phyloP scores from a whole-genome alignment of 2,888 invertebrate species.

The Ellobium chinense region DNA sequence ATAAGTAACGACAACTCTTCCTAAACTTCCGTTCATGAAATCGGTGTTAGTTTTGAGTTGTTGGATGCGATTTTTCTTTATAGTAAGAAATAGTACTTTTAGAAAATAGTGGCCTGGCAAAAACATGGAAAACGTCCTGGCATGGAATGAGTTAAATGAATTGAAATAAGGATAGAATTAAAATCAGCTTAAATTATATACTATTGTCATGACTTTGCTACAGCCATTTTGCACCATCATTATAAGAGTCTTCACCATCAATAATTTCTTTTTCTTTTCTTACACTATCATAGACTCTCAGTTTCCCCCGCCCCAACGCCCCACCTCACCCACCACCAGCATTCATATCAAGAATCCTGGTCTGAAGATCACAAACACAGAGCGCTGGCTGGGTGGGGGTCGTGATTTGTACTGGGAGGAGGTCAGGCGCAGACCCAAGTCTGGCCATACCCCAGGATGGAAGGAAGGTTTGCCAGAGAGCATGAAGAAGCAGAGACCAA shows the following conservation, averaged over 20 bases:
- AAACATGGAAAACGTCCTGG: no score
- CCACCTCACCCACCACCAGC: conserved; percentile 58
- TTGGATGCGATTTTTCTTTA: no score
- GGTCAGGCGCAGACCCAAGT: conserved; percentile 62
- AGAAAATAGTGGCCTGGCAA: no score
- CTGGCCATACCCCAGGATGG: conserved; percentile 75
- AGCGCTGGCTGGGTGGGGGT: conserved; percentile 72
- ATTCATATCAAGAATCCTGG: neutral
- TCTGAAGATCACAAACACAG: conserved; percentile 30
- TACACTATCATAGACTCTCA: neutral
- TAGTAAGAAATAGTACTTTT: no score
- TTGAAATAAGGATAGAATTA: no score
- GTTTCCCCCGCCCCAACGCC: conserved; percentile 63
- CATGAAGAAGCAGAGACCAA: conserved; percentile 59
- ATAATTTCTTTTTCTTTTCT: neutral
- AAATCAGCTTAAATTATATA: no score
- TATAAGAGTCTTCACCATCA: neutral
- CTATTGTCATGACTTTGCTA: no score
- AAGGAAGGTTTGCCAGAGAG: conserved; percentile 72
- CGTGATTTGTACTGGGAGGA: conserved; percentile 73
- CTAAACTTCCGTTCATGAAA: no score
- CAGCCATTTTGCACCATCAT: no score
- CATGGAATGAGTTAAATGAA: no score
- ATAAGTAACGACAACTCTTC: no score
- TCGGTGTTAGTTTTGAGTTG: no score